Conservation (phyloP, 2,113 vertebrate genomes). For the Gopherus evgoodei region DNA sequence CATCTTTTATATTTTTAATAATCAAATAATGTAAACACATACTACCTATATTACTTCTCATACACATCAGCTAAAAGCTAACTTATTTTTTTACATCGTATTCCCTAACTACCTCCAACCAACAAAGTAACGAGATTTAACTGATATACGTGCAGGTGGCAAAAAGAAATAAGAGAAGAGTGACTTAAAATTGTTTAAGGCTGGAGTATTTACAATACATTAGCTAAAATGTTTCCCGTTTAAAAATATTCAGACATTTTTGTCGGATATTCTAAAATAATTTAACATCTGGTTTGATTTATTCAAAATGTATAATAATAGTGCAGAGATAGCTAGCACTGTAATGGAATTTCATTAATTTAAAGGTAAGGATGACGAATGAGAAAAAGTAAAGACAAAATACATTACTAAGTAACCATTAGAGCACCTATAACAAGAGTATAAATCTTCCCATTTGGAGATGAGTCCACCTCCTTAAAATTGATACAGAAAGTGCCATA, state of each 20-base stretch:
- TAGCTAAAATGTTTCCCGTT: not conserved
- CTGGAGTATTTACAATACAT: not conserved
- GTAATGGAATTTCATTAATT: conserved; percentile 48
- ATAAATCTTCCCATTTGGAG: conserved; percentile 41
- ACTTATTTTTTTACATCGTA: not conserved
- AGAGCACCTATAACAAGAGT: conserved; percentile 15
- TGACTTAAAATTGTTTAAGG: not conserved
- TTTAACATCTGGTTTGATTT: not conserved
- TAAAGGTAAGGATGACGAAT: conserved; percentile 59
- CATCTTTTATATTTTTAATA: no score
- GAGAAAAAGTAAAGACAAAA: conserved; percentile 52
- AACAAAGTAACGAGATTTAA: not conserved
- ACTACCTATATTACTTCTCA: not conserved
- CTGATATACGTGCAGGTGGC: not conserved
- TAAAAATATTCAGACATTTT: not conserved
- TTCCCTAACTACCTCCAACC: not conserved
- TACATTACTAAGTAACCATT: conserved; percentile 34
- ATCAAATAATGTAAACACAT: not conserved
- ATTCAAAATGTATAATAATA: not conserved
- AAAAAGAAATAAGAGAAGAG: not conserved
- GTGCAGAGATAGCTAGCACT: conserved; percentile 16
- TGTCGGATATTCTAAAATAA: not conserved
- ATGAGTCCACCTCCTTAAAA: conserved; percentile 17
- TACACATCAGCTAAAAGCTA: not conserved
- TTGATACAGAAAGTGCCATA: not conserved